These are phyloP conservation scores for Drosophila nr. fundita DNA, from an alignment of 2,888 invertebrate genomes.

Conservation along the genomic window DNA sequence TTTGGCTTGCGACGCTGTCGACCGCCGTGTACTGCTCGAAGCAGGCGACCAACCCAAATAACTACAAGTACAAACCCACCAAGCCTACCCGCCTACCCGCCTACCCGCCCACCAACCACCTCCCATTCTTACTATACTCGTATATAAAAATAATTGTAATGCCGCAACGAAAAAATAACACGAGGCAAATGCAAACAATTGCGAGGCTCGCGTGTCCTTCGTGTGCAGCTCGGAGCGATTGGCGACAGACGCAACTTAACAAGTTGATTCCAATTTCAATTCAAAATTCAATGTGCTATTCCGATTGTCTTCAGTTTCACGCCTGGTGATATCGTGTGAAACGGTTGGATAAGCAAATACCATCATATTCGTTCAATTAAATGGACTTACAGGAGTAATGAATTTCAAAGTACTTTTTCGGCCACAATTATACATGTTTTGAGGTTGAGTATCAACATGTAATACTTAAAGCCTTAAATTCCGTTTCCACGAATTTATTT, in stretches of 20 bases:
- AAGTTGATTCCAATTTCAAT: conserved; percentile 29
- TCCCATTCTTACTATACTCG: conserved; percentile 2
- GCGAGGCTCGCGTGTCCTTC: conserved; percentile 21
- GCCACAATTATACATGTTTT: not conserved
- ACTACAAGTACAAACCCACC: conserved; percentile 18
- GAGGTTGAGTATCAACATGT: not conserved
- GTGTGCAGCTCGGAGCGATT: conserved; percentile 20
- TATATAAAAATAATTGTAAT: conserved; percentile 59
- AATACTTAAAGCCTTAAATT: not conserved
- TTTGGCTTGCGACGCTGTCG: conserved; percentile 42
- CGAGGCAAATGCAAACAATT: conserved; percentile 44
- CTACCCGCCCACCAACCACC: not conserved
- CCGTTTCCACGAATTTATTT: not conserved
- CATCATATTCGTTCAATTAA: not conserved
- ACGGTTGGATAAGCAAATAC: not conserved
- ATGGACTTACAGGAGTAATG: not conserved
- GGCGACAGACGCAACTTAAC: conserved; percentile 9
- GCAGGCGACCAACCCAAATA: conserved; percentile 49
- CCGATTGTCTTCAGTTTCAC: conserved; percentile 12
- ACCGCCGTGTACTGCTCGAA: conserved; percentile 42
- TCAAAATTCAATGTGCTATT: conserved; percentile 24
- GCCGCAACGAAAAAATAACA: conserved; percentile 46
- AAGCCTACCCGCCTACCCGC: not conserved
- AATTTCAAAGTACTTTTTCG: too few species aligned
- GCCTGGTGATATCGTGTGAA: not conserved